Evolutionary conservation across 2,113 vertebrate species (phyloP), one percentile per base, ranked within the genome.

Genomic region (Chroicocephalus ridibundus): DNA sequence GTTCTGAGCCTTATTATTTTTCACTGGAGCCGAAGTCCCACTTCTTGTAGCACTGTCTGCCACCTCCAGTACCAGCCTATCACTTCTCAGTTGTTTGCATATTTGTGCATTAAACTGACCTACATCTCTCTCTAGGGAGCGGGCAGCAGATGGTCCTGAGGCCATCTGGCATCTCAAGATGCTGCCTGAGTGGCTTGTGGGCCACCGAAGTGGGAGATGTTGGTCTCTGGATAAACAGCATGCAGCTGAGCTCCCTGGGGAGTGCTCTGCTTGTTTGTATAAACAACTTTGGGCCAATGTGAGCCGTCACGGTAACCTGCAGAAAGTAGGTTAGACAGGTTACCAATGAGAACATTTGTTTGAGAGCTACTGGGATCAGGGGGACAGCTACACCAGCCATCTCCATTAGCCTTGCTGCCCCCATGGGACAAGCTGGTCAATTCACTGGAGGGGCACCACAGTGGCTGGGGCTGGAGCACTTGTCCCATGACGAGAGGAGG

Each of bases 301-400:
- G 31, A 94, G 31, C 34, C 1, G 0, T 21, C 27, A 72, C 0
- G 0, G 40, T 82, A 54, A 69, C 8, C 9, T 32, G 49, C 15
- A 90, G 49, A 55, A 82, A 90, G 58, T 17, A 77, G 78, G 49
- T 82, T 66, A 74, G 62, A 52, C 11, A 86, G 78, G 84, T 91
- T 92, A 82, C 40, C 44, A 76, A 20, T 1, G 2, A 60, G 66
- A 88, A 64, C 6, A 26, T 77, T 77, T 51, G 4, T 58, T 62
- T 76, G 70, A 9, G 40, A 71, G 47, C 26, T 93, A 9, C 24
- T 66, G n/a, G 40, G 22, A 52, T 76, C 16, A 14, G 31, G 3
- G 29, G 14, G 13, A 25, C 22, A 82, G 52, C 27, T 86, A 61
- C 11, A 47, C 7, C n/a, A 79, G 32, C 44, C 11, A 49, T 10